Conservation (phyloP, 2,888 invertebrate species). For the Drosophila colorata region DNA sequence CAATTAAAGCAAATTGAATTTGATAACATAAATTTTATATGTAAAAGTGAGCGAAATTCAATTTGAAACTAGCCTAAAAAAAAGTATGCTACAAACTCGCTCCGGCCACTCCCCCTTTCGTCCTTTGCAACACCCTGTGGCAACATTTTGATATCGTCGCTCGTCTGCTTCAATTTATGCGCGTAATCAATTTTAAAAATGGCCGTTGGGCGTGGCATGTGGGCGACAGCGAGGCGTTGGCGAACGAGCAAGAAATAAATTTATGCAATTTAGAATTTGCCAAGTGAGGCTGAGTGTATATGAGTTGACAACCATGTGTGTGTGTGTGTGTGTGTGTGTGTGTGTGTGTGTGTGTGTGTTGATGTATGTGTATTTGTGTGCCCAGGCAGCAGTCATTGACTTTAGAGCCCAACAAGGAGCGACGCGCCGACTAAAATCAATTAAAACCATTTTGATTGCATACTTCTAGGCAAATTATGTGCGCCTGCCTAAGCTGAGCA, state of each 20-base stretch:
- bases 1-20: conserved; percentile 76
- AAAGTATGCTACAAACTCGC: conserved; percentile 25
- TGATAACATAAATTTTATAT: conserved; percentile 54
- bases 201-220: conserved; percentile 61
- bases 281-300: conserved; percentile 40
- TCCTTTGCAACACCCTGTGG: conserved; percentile 47
- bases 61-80: conserved; percentile 54
- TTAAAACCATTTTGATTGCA: conserved; percentile 79
- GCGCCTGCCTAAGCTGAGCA: conserved; percentile 42
- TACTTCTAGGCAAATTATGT: conserved; percentile 57
- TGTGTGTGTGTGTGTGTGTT: conserved; percentile 16
- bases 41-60: conserved; percentile 45
- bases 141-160: conserved; percentile 58
- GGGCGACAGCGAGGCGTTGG: conserved; percentile 23
- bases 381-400: conserved; percentile 64
- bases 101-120: neutral
- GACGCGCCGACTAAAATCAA: conserved; percentile 70
- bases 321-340: conserved; percentile 1
- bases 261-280: conserved; percentile 80
- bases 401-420: conserved; percentile 55
- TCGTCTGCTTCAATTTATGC: conserved; percentile 82
- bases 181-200: conserved; percentile 82
- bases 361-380: conserved; percentile 13
- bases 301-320: conserved; percentile 34
- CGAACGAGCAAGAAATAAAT: conserved; percentile 65